Evolutionary conservation across 2,113 vertebrate species (phyloP), one percentile per base, ranked within the genome.

Genomic region (Prietella phreatophila): DNA sequence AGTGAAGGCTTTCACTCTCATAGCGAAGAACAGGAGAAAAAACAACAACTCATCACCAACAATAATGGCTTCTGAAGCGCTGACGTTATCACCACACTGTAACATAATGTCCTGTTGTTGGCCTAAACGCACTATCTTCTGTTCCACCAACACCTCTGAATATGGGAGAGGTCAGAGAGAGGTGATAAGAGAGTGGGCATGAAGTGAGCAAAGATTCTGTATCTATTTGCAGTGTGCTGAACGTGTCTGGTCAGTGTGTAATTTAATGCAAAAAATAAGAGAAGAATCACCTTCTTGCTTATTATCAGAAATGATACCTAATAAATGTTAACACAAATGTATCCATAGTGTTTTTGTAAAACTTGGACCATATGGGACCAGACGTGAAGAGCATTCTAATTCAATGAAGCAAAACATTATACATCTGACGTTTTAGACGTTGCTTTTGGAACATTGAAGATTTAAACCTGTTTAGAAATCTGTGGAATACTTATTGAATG

Each of bases 31-130:
- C 33, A 71, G 61, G 27, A 15, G 27, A 8, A 56, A 56, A 63
- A 61, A 87, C 71, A 73, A 47, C 42, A 50, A 50, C 8, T 50
- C 42, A 22, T 63, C 65, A 55, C 47, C 60, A 85, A 67, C 65
- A 76, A 85, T 22, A 58, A 61, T 90, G 75, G 39, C 83, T 83
- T 85, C 83, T 75, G 20, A 30, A 79, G 33, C 15, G 13, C 65
- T 90, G 86, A 53, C 65, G 65, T n/a, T 87, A 56, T 87, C 79
- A 73, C 33, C 78, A 71, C 33, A 50, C 82, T 88, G 82, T 88
- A 89, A 80, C 27, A 82, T 87, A 88, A 82, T 88, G 86, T 80
- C 81, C 42, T 80, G 61, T 65, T 83, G 71, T 87, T 88, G 84
- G 55, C 84, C 6, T 73, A 83, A 82, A 83, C 78, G 63, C 36